Evolutionary conservation across 1,140 invertebrate genomes (phyloP).

Genomic region (Drosophila quadrilineata): DNA sequence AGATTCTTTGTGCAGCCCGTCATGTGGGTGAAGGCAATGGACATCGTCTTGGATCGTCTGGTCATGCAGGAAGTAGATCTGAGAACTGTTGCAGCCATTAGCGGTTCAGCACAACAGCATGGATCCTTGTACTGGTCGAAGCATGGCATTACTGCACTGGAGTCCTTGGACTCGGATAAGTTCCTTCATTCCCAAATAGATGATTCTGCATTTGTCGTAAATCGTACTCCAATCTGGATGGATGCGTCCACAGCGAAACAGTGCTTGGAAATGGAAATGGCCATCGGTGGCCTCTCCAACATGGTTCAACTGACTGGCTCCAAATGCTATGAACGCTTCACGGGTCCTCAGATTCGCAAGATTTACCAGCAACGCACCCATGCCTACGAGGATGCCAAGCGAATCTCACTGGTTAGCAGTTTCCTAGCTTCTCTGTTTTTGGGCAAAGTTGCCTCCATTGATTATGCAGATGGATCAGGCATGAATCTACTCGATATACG

Average conservation of each 20-base stretch:
- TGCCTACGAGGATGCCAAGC: slow-evolving; percentile 91
- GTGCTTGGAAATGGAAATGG: slow-evolving; percentile 90
- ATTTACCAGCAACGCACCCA: slow-evolving; percentile 88
- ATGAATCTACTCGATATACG: slow-evolving; percentile 97
- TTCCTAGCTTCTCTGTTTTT: slow-evolving; percentile 94
- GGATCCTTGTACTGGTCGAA: slow-evolving; percentile 96
- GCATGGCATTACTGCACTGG: slow-evolving; percentile 86
- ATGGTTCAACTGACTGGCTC: slow-evolving; percentile 95
- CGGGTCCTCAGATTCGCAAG: slow-evolving; percentile 96
- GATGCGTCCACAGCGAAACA: slow-evolving; percentile 93
- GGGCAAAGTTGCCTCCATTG: slow-evolving; percentile 95
- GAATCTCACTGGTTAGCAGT: slow-evolving; percentile 96
- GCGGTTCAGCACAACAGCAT: slow-evolving; percentile 97
- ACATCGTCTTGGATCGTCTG: slow-evolving; percentile 93
- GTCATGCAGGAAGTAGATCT: slow-evolving; percentile 92
- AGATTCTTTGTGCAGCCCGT: slow-evolving; percentile 87
- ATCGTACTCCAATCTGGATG: slow-evolving; percentile 97
- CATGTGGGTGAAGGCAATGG: slow-evolving; percentile 98
- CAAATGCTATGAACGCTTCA: slow-evolving; percentile 95
- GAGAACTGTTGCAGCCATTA: slow-evolving; percentile 90
- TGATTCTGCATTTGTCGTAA: slow-evolving; percentile 88
- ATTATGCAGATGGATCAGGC: slow-evolving; percentile 95
- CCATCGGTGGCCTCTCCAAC: slow-evolving; percentile 90
- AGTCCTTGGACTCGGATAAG: slow-evolving; percentile 86
- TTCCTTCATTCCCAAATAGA: slow-evolving; percentile 92